Evolutionary conservation across 1,140 invertebrate species (phyloP).

Genomic region (Acyrthosiphon pisum): DNA sequence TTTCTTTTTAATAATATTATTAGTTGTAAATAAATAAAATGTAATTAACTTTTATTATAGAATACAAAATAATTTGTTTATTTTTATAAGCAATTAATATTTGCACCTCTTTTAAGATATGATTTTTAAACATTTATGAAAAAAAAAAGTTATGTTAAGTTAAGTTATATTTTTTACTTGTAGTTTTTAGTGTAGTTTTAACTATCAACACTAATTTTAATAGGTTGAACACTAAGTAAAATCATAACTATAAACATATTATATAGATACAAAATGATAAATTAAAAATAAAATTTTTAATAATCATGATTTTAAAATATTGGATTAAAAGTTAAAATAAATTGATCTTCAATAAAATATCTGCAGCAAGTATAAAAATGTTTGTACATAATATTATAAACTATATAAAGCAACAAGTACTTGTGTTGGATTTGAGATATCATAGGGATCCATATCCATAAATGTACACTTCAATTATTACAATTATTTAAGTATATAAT

Average conservation of each 20-base stretch:
- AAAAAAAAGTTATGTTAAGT: background rate
- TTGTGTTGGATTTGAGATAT: background rate
- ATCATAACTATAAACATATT: background rate
- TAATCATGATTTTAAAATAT: background rate
- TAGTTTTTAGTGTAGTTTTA: background rate
- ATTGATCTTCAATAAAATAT: background rate
- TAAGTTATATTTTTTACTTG: background rate
- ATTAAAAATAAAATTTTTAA: background rate
- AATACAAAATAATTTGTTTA: background rate
- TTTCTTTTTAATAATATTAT: background rate
- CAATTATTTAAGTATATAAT: background rate
- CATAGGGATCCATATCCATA: background rate
- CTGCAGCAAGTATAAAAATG: background rate
- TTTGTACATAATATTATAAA: background rate
- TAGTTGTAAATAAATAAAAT: background rate
- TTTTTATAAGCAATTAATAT: background rate
- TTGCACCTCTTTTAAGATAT: background rate
- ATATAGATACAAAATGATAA: background rate
- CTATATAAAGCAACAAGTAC: conserved; percentile 9
- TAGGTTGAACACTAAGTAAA: background rate
- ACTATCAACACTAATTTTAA: background rate
- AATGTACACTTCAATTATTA: background rate
- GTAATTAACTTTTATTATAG: background rate
- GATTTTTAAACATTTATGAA: background rate
- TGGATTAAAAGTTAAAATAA: background rate